Percentiles rank a stretch among this genome's conserved stretches.
Evolutionary conservation across 2,797 vertebrate species (phyloP).

Genomic region (Columba guinea): DNA sequence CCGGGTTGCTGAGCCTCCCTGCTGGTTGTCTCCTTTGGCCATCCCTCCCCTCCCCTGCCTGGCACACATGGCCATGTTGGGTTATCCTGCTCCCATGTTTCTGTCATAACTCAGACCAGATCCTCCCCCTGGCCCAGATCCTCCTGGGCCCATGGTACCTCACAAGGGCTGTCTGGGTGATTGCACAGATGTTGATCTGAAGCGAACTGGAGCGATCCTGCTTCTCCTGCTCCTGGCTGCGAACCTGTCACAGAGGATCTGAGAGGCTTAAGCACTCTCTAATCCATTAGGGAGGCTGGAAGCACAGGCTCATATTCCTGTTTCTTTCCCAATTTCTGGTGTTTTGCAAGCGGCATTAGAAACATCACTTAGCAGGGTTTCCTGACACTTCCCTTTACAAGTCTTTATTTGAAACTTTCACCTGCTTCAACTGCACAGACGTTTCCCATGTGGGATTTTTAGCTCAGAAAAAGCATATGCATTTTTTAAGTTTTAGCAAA

Average conservation of each 20-base stretch:
- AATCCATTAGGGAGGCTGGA: background rate
- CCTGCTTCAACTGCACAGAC: background rate
- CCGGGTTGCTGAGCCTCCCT: fast-evolving
- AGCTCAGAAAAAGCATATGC: background rate
- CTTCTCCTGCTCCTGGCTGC: background rate
- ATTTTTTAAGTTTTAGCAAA: background rate
- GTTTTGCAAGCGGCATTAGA: background rate
- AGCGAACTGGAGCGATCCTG: fast-evolving
- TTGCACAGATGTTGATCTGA: background rate
- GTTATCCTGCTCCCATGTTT: background rate
- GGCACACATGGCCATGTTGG: fast-evolving
- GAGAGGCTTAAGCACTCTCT: background rate
- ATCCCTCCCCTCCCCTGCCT: background rate
- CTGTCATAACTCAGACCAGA: fast-evolving
- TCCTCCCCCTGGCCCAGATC: fast-evolving
- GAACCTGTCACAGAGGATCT: background rate
- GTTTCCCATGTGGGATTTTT: background rate
- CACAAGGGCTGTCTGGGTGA: fast-evolving
- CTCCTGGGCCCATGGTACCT: background rate
- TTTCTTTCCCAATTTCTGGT: background rate
- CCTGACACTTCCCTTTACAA: background rate
- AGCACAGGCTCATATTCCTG: background rate
- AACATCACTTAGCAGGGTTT: background rate
- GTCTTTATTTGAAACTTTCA: background rate
- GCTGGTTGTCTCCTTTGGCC: background rate